Evolutionary conservation across 2,888 invertebrate species (phyloP).

Genomic region (Masnerella sp.): DNA sequence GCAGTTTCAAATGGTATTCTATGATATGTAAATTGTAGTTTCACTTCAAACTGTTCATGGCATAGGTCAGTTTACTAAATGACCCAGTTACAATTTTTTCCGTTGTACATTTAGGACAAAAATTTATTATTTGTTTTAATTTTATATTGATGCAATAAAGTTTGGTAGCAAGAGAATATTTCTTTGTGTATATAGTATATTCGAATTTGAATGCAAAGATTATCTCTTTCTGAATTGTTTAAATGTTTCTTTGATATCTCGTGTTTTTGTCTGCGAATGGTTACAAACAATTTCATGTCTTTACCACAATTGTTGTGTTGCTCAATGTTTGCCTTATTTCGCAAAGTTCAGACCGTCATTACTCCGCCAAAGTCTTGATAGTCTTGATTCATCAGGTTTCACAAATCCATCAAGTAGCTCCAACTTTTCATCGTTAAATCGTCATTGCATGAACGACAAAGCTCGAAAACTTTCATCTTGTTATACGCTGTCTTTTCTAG

Average conservation of each 20-base stretch:
- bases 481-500: slow-evolving; percentile 42
- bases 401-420: slow-evolving; percentile 45
- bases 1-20: no score
- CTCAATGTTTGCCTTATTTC: slow-evolving; percentile 28
- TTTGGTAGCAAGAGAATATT: no score
- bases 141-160: no score
- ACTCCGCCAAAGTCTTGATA: slow-evolving; percentile 24
- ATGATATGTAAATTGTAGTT: not conserved
- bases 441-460: slow-evolving; percentile 49
- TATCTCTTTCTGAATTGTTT: slow-evolving; percentile 12
- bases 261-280: slow-evolving; percentile 4
- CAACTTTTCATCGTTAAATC: slow-evolving; percentile 55
- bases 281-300: slow-evolving; percentile 13
- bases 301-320: slow-evolving; percentile 21
- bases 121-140: no score
- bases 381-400: slow-evolving; percentile 55
- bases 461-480: slow-evolving; percentile 52
- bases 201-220: no score
- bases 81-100: no score
- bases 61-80: slow-evolving; percentile 21
- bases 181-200: no score
- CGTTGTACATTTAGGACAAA: no score
- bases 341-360: slow-evolving; percentile 34
- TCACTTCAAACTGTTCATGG: not conserved
- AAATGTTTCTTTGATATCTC: slow-evolving; percentile 7